Conservation (phyloP, 2,888 invertebrate genomes). For the Brachyopa scutellaris region DNA sequence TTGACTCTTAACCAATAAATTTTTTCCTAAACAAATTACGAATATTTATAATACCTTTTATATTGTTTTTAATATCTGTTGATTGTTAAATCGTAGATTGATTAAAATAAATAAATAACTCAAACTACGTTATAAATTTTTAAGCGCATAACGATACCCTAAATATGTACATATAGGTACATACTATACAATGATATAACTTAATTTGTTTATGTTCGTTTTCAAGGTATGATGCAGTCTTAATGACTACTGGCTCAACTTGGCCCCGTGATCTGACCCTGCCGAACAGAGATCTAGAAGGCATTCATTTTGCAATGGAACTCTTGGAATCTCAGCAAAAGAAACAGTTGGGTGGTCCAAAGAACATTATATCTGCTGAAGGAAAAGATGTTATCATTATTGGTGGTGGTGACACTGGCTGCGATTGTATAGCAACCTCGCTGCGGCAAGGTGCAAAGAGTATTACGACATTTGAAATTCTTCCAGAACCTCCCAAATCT, state of each 20-base stretch:
- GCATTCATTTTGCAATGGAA: conserved; percentile 99
- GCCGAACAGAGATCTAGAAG: conserved; percentile 92
- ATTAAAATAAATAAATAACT: no score
- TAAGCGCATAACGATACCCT: no score
- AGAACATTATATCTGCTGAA: conserved; percentile 89
- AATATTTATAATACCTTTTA: no score
- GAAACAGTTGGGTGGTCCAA: conserved; percentile 89
- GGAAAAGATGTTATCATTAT: conserved; percentile 97
- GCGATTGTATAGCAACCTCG: conserved; percentile 99
- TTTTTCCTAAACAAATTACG: no score
- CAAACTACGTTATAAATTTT: no score
- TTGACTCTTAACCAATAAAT: no score
- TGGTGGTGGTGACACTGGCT: conserved; percentile 93
- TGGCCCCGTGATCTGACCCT: conserved; percentile 96
- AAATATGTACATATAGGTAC: no score
- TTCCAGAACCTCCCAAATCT: conserved; percentile 93
- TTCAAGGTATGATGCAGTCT: conserved; percentile 93
- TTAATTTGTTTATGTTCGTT: no score
- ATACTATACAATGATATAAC: no score
- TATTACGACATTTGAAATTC: conserved; percentile 98
- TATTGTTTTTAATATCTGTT: no score
- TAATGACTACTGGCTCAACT: conserved; percentile 96
- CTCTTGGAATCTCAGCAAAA: conserved; percentile 99
- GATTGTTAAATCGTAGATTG: no score
- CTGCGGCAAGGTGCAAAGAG: conserved; percentile 93